These are phyloP conservation scores for Sesamia inferens DNA, from an alignment of 2,888 invertebrate genomes.

Conservation along the genomic window DNA sequence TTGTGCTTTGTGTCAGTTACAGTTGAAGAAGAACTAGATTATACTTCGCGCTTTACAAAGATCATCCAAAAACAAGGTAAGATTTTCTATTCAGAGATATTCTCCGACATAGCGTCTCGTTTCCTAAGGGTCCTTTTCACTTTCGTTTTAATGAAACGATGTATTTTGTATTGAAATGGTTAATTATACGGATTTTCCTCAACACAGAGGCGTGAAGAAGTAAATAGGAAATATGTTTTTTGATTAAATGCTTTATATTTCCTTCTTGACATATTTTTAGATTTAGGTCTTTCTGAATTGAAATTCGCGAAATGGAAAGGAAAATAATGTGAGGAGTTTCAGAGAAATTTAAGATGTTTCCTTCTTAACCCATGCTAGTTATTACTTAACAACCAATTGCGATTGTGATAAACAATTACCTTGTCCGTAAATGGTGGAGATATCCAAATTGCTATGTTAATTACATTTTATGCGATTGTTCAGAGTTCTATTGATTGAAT, in stretches of 20 bases:
- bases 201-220: constrained; percentile 8
- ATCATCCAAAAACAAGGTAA: constrained; percentile 56
- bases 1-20: constrained; percentile 55
- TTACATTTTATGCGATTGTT: not conserved
- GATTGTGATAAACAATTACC: not conserved
- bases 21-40: constrained; percentile 25
- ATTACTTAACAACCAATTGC: too few species aligned
- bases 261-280: constrained; percentile 13
- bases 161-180: constrained; percentile 69
- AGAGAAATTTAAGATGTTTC: not conserved
- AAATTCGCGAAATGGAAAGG: not conserved
- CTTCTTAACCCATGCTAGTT: not conserved
- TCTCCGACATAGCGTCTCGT: constrained; percentile 46
- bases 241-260: constrained; percentile 18
- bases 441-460: not conserved
- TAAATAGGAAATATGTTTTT: constrained; percentile 13
- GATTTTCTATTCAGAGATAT: constrained; percentile 53
- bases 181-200: constrained; percentile 63
- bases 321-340: not conserved
- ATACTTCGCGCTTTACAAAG: not conserved
- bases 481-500: too few species aligned
- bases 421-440: not conserved
- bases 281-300: constrained; percentile 13
- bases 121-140: constrained; percentile 61
- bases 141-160: constrained; percentile 67